Percentiles rank a stretch among this genome's conserved stretches.
phyloP scores from a whole-genome alignment of 2,113 vertebrate genomes.

The Crotalus horridus region DNA sequence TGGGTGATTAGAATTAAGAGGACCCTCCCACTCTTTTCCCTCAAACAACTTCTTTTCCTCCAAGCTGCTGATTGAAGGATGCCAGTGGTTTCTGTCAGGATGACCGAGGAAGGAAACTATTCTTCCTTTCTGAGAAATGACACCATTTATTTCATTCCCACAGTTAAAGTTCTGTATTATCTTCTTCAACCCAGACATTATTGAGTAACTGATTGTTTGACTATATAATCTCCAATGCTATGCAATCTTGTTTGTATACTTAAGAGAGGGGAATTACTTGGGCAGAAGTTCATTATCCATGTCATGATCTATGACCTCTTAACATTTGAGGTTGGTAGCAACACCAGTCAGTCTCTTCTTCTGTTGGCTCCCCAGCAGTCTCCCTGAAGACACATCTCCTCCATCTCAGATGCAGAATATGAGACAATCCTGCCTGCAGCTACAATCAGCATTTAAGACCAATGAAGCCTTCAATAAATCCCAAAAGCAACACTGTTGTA shows the following conservation, averaged over 20 bases:
- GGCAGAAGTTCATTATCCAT: neutral
- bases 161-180: neutral
- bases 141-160: neutral
- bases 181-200: neutral
- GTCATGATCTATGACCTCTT: neutral
- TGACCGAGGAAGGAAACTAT: neutral
- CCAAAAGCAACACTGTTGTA: neutral
- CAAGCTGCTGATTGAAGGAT: neutral
- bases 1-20: neutral
- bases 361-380: neutral
- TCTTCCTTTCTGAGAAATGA: neutral
- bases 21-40: neutral
- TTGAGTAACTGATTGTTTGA: neutral
- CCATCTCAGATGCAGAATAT: neutral
- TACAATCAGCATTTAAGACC: neutral
- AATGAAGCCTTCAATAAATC: neutral
- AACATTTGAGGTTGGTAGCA: neutral
- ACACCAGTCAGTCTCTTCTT: neutral
- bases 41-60: neutral
- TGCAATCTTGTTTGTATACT: neutral
- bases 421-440: neutral
- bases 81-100: neutral
- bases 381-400: neutral
- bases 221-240: neutral
- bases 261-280: neutral